Conservation (phyloP, 2,888 invertebrate species). For the Ormyrus thymus region DNA sequence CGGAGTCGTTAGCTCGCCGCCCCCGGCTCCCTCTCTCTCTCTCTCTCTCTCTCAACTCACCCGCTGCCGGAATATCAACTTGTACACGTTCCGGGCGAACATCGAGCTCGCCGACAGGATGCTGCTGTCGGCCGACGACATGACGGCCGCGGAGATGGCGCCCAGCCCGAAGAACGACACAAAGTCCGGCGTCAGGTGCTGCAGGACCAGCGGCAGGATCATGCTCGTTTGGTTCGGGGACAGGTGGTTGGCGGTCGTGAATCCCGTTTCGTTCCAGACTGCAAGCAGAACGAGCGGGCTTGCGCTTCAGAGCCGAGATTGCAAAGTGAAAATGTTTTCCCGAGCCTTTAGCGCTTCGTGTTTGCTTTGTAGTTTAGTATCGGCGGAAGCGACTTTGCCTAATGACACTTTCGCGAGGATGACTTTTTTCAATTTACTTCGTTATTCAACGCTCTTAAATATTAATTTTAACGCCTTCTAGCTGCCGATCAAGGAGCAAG, state of each 20-base stretch:
- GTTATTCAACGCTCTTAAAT: neutral
- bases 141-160: conserved; percentile 98
- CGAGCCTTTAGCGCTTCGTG: neutral
- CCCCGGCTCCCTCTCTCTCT: too few species aligned
- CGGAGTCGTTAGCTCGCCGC: neutral
- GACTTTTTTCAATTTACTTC: too few species aligned
- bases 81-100: conserved; percentile 99
- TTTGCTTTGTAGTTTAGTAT: neutral
- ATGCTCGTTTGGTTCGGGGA: conserved; percentile 89
- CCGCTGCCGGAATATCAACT: conserved; percentile 95
- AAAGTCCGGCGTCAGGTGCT: conserved; percentile 95
- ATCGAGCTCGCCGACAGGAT: conserved; percentile 98
- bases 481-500: too few species aligned
- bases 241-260: conserved; percentile 85
- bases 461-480: too few species aligned
- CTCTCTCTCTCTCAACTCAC: conserved; percentile 70
- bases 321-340: neutral
- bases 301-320: neutral
- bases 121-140: conserved; percentile 99
- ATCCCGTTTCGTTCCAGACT: conserved; percentile 98
- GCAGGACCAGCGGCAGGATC: conserved; percentile 97
- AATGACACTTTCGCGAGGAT: neutral
- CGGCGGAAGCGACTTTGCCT: neutral
- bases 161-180: conserved; percentile 98
- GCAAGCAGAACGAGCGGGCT: conserved; percentile 59